phyloP scores from a whole-genome alignment of 2,113 vertebrate species.

The Seriola quinqueradiata region DNA sequence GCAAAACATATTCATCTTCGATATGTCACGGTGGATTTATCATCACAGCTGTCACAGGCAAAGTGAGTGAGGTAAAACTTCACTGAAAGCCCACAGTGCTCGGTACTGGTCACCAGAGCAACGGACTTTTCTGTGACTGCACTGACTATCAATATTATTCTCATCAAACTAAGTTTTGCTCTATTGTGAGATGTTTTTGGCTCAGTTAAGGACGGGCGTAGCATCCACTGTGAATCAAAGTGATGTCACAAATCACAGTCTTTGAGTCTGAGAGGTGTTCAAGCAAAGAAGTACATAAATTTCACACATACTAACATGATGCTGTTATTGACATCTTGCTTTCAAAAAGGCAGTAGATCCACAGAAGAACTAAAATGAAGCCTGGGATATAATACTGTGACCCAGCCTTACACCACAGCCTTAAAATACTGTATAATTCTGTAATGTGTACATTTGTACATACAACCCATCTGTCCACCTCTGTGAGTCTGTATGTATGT shows the following conservation, averaged over 20 bases:
- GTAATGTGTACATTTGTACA: conserved; percentile 21
- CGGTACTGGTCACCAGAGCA: neutral
- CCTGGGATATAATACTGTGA: neutral
- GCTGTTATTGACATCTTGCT: conserved; percentile 1
- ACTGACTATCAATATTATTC: conserved; percentile 20
- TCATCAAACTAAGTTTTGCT: conserved; percentile 26
- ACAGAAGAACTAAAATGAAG: neutral
- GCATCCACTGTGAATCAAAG: conserved; percentile 7
- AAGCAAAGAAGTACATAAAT: conserved; percentile 3
- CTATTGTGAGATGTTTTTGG: neutral
- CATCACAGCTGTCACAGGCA: conserved; percentile 40
- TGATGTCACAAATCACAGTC: conserved; percentile 10
- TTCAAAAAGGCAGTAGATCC: neutral
- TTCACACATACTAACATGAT: neutral
- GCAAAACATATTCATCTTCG: conserved; percentile 69
- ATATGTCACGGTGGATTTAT: conserved; percentile 61
- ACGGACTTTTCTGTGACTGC: conserved; percentile 16
- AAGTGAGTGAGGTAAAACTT: conserved; percentile 58
- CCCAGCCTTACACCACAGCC: neutral
- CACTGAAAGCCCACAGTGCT: conserved; percentile 15
- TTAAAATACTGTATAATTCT: too few relatives aligned
- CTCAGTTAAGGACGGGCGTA: neutral
- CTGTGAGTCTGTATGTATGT: conserved; percentile 5
- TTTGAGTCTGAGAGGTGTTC: conserved; percentile 4
- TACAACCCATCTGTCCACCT: conserved; percentile 35